phyloP scores from a whole-genome alignment of 2,113 vertebrate genomes.

The Ceratotherium simum region DNA sequence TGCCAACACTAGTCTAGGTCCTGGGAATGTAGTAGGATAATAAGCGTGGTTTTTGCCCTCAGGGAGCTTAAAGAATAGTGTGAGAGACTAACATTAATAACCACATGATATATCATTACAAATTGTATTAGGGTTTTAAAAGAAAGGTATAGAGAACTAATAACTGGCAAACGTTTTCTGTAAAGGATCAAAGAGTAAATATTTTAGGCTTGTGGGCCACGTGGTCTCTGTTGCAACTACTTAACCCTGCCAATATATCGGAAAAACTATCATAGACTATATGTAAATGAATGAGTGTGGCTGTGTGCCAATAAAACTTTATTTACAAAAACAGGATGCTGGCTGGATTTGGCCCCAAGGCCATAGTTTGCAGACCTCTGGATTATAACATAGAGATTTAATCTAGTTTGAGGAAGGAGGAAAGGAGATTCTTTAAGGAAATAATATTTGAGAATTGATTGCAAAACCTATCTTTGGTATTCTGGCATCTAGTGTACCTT shows the following conservation, averaged over 20 bases:
- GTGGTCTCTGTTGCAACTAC: neutral
- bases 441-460: neutral
- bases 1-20: neutral
- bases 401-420: neutral
- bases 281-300: neutral
- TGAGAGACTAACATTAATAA: neutral
- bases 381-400: neutral
- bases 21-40: neutral
- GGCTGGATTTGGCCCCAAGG: neutral
- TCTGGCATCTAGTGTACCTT: neutral
- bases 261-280: neutral
- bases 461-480: neutral
- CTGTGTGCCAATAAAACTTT: constrained; percentile 27
- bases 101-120: neutral
- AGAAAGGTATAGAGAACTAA: neutral
- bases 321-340: neutral
- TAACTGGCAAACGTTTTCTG: neutral
- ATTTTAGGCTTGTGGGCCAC: neutral
- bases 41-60: neutral
- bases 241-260: neutral
- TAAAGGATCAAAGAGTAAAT: neutral
- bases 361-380: neutral
- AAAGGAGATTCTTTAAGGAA: neutral
- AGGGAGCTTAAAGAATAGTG: neutral
- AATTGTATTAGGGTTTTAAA: constrained; percentile 34